Evolutionary conservation across 2,797 vertebrate species (phyloP), one percentile per base, ranked within the genome.

Genomic region (Hipposideros larvatus): DNA sequence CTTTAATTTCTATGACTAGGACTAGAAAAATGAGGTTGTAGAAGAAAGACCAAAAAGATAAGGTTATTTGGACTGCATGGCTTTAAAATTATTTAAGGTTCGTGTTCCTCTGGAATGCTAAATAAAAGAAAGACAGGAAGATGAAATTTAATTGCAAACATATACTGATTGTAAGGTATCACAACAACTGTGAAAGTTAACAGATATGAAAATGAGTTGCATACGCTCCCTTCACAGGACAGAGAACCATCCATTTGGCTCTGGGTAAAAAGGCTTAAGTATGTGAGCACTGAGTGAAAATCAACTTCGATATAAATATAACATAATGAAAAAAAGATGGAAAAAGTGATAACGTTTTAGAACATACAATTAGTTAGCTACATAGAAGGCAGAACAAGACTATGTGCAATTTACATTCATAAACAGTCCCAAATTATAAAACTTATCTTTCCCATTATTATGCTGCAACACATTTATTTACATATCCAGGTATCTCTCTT

Each of bases 181-280:
- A 61, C 15, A 88, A 59, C 8, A 55, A 46, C 71, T 89, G 1
- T 68, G 68, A 78, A 43, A 94, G 78, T 46, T 71, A 90, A 70
- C 48, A 92, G 16, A 85, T 53, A 88, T 59, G 48, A 86, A 97
- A 90, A 68, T 83, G 70, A 71, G 19, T 55, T 95, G 14, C 14
- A 57, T 63, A 34, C 2, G 7, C 7, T 59, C 31, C 28, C n/a
- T 90, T 85, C n/a, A 74, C 41, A 90, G 21, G 51, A 87, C 3
- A 87, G 22, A 85, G 13, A 93, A 11, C 10, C 74, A 74, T 51
- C 10, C 46, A 70, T 70, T 61, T 85, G 68, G 21, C 16, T 89
- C 55, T 91, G 13, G 13, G 55, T 68, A 28, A 88, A 88, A 79
- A 84, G 4, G 51, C 11, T 46, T 82, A 91, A 77, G 7, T 46